Conservation (phyloP, 2,113 vertebrate species). For the Rattus norvegicus region GRCr8 NC_086028.1:64385001-64385500, state of each 20-base stretch:
- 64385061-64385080: not conserved
- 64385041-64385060: not conserved
- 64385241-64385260: not conserved
- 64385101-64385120: not conserved
- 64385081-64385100: not conserved
- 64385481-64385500: rapidly evolving
- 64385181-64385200: not conserved
- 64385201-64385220: not conserved
- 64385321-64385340: not conserved
- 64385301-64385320: not conserved
- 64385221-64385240: not conserved
- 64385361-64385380: not conserved
- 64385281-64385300: not conserved
- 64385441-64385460: not conserved
- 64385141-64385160: not conserved
- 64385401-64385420: not conserved
- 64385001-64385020: not conserved
- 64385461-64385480: not conserved
- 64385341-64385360: not conserved
- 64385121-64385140: not conserved
- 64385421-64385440: not conserved
- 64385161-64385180: not conserved
- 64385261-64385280: not conserved
- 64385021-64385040: not conserved
- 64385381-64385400: not conserved